Percentiles rank a stretch among this genome's conserved stretches.
phyloP scores from a whole-genome alignment of 2,113 vertebrate genomes.

The Progne subis region DNA sequence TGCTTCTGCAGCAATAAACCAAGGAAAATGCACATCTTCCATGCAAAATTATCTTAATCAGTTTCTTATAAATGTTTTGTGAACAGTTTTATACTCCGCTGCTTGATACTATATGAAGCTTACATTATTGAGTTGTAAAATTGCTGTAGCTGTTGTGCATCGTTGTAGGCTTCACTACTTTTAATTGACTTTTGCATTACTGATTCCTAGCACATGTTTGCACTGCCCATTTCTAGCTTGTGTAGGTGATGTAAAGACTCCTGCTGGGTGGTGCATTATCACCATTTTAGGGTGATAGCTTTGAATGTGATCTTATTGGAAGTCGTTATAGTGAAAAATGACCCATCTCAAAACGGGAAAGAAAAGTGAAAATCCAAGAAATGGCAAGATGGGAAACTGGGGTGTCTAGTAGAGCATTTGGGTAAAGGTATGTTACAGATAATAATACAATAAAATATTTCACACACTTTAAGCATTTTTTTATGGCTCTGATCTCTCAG shows the following conservation, averaged over 20 bases:
- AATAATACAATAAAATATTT: not conserved
- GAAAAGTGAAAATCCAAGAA: conserved; percentile 75
- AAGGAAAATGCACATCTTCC: conserved; percentile 28
- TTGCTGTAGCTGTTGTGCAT: not conserved
- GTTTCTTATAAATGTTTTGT: not conserved
- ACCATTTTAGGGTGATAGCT: conserved; percentile 88
- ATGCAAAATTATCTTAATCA: not conserved
- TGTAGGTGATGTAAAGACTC: conserved; percentile 75
- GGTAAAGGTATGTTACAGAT: not conserved
- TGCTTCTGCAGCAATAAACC: conserved; percentile 69
- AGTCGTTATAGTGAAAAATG: conserved; percentile 81
- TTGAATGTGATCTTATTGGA: conserved; percentile 86
- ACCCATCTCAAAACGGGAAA: conserved; percentile 80
- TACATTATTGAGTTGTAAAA: not conserved
- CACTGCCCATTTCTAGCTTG: conserved; percentile 83
- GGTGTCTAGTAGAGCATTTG: not conserved
- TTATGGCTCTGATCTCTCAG: not conserved
- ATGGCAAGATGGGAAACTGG: not conserved
- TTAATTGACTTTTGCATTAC: conserved; percentile 50
- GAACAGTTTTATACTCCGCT: not conserved
- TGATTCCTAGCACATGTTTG: conserved; percentile 66
- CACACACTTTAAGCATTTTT: not conserved
- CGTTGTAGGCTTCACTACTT: not conserved
- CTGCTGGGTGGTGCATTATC: conserved; percentile 89
- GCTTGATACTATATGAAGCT: not conserved